Base-by-base conservation (phyloP, 2,797 vertebrate species). In the Lepus oiostolus region DNA sequence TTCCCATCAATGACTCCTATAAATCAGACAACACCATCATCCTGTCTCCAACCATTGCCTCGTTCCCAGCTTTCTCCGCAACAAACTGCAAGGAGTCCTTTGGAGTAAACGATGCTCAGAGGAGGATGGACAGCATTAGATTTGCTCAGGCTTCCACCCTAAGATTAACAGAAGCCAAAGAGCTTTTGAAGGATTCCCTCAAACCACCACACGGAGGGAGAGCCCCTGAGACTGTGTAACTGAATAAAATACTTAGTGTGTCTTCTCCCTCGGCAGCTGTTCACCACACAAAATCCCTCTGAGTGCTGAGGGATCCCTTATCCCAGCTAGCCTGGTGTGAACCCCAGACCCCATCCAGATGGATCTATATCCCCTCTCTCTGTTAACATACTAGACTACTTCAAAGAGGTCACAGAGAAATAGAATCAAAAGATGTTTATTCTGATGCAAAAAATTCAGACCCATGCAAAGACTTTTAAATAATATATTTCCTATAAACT, bases 121-220 rank as follows among this genome's bases (percentile, higher is more conserved):
- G 21, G 52, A 54, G 30, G 67, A 76, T 4, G 6, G 11, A 86
- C 12, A 85, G 70, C 16, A 76, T 50, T 42, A 80, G 60, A 84
- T 74, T 24, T 52, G 80, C 28, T 60, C 19, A 14, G 58, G 14
- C 63, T 94, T 90, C 83, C 71, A 75, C 63, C 24, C 21, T 63
- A 80, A 52, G 74, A 72, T 81, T 77, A 89, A 84, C 24, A 80
- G 38, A 90, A 38, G 35, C 75, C 76, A 85, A 83, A 65, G 65
- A 76, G 80, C 26, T 88, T 85, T 74, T 85, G 60, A 88, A 92
- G 63, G 79, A 91, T 38, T 95, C 75, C 90, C 50, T 94, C 79
- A 85, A 83, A 68, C 58, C 75, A 74, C 42, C n/a, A 50, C 26
- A 81, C 54, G 5, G 2, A 65, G 12, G 75, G 38, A 92, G 65